These are phyloP conservation scores for Otolemur garnettii DNA, from an alignment of 2,113 vertebrate species.

Conservation along the genomic window DNA sequence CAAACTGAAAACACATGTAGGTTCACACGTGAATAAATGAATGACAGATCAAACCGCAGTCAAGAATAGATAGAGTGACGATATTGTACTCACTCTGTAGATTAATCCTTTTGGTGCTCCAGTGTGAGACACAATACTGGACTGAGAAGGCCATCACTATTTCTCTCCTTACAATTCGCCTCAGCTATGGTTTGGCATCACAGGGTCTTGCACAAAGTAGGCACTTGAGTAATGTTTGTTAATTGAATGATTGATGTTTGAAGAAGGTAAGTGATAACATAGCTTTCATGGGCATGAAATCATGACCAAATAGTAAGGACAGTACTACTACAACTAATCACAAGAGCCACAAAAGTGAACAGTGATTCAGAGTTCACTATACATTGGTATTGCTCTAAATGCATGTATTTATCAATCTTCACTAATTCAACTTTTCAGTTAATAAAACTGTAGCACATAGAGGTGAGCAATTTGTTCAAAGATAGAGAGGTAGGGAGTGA, in stretches of 20 bases:
- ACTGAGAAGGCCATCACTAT: not conserved
- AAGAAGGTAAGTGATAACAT: constrained; percentile 12
- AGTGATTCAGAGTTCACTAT: constrained; percentile 3
- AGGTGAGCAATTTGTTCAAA: not conserved
- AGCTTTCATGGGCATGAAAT: constrained; percentile 36
- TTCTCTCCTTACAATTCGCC: not conserved
- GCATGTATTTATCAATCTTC: not conserved
- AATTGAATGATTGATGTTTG: not conserved
- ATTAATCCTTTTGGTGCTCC: not conserved
- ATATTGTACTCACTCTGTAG: not conserved
- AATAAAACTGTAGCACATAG: not conserved
- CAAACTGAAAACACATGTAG: constrained; percentile 24
- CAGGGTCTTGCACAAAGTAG: not conserved
- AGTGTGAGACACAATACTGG: not conserved
- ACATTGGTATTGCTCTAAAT: not conserved
- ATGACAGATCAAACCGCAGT: not conserved
- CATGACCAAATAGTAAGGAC: not conserved
- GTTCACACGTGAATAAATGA: not conserved
- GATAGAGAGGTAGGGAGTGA: not conserved
- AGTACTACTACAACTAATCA: not conserved
- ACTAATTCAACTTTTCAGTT: constrained; percentile 56
- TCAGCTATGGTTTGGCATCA: not conserved
- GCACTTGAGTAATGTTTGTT: not conserved
- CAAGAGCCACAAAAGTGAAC: not conserved
- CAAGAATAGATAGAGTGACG: not conserved